Conservation (phyloP, 2,888 invertebrate genomes). For the Mechanitis mazaeus region DNA sequence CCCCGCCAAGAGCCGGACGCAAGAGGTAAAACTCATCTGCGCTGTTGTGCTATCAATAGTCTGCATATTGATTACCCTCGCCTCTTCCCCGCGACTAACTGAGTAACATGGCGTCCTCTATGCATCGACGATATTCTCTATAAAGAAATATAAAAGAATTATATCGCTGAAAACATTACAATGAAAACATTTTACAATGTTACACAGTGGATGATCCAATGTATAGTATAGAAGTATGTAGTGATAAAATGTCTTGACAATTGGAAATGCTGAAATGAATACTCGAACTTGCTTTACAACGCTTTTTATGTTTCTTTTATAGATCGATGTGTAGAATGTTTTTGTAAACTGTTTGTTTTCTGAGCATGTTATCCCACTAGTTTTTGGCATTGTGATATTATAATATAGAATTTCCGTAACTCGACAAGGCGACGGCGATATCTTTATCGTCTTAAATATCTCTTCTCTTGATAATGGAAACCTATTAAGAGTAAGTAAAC, state of each 20-base stretch:
- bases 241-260: background rate
- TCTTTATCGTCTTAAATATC: too few relatives aligned
- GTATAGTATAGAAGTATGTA: background rate
- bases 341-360: slow-evolving; percentile 19
- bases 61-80: slow-evolving; percentile 30
- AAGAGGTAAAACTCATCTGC: slow-evolving; percentile 70
- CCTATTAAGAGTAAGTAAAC: too few relatives aligned
- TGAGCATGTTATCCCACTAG: slow-evolving; percentile 18
- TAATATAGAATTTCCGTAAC: background rate
- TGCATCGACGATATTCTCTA: background rate
- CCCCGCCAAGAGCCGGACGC: slow-evolving; percentile 44
- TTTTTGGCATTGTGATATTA: background rate
- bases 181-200: background rate
- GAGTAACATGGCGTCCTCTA: background rate
- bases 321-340: slow-evolving; percentile 20
- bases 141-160: background rate
- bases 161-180: background rate
- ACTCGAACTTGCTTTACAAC: slow-evolving; percentile 14
- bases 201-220: background rate
- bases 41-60: slow-evolving; percentile 60
- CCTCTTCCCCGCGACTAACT: background rate
- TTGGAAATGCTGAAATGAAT: slow-evolving; percentile 8
- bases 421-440: too few relatives aligned
- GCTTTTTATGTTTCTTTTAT: slow-evolving; percentile 5
- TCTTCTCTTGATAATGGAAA: too few relatives aligned